A percentile compares a stretch with the other conserved stretches of the same genome.
Conservation (phyloP, 1,140 invertebrate genomes). For the Pseudobourletiella spinata region DNA sequence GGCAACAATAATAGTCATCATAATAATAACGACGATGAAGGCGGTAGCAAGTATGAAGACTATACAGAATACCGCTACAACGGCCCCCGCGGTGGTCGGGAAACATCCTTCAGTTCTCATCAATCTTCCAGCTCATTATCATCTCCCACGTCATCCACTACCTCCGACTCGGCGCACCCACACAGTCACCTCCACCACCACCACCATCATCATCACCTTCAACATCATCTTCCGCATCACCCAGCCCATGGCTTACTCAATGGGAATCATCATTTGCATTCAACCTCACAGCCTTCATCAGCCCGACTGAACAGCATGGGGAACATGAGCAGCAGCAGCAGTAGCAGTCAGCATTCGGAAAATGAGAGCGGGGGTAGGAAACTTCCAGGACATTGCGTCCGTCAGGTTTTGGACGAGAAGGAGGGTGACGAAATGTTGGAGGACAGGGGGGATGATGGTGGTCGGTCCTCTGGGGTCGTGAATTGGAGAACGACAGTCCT, state of each 20-base stretch:
- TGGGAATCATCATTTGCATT: neutral
- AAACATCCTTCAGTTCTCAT: constrained; percentile 3
- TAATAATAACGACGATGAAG: neutral
- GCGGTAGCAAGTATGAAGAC: neutral
- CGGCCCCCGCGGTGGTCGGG: neutral
- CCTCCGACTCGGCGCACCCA: neutral
- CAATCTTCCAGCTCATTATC: constrained; percentile 14
- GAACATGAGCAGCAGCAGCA: constrained; percentile 3
- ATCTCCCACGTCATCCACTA: neutral
- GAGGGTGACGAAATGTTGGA: constrained; percentile 17
- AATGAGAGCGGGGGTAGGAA: too few relatives aligned
- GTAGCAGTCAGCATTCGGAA: neutral
- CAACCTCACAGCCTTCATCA: neutral
- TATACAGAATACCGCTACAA: neutral
- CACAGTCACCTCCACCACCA: too few relatives aligned
- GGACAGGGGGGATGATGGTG: neutral
- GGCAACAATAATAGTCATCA: neutral
- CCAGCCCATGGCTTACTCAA: neutral
- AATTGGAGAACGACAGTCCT: constrained; percentile 31
- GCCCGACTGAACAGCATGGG: too few relatives aligned
- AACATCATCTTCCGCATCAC: neutral
- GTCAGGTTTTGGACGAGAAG: neutral
- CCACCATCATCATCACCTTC: neutral
- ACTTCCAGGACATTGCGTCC: neutral
- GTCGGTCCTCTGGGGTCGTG: constrained; percentile 4